Percentiles rank a stretch among this genome's conserved stretches.
Conservation (phyloP, 2,113 vertebrate species). For the Clarias gariepinus region DNA sequence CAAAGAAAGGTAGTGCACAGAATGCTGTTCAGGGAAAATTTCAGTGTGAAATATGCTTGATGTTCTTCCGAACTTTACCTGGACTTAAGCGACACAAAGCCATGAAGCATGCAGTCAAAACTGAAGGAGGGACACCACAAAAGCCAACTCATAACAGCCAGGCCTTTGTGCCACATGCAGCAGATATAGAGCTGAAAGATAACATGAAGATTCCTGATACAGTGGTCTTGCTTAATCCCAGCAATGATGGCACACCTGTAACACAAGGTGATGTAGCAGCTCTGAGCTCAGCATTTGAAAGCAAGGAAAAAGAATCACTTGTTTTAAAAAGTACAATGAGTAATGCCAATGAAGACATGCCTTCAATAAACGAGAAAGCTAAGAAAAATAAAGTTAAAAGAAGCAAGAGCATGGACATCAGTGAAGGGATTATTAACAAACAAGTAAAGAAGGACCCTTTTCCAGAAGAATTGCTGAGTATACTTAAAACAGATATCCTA, state of each 20-base stretch:
- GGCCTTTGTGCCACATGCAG: slow-evolving; percentile 47
- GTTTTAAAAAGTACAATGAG: slow-evolving; percentile 48
- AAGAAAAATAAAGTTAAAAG: slow-evolving; percentile 68
- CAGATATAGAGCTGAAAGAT: slow-evolving; percentile 65
- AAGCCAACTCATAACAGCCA: slow-evolving; percentile 60
- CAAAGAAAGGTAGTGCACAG: slow-evolving; percentile 58
- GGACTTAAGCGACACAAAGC: slow-evolving; percentile 92
- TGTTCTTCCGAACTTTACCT: slow-evolving; percentile 84
- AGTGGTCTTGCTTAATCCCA: slow-evolving; percentile 55
- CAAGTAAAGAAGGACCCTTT: slow-evolving; percentile 47
- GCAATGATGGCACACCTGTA: slow-evolving; percentile 55
- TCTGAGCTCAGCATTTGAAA: slow-evolving; percentile 57
- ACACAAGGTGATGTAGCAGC: slow-evolving; percentile 50
- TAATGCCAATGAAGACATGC: slow-evolving; percentile 54
- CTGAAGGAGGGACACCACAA: slow-evolving; percentile 53
- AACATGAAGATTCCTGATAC: slow-evolving; percentile 51
- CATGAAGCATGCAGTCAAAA: slow-evolving; percentile 83
- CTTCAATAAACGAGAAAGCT: slow-evolving; percentile 56
- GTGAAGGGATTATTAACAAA: slow-evolving; percentile 48
- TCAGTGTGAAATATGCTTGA: slow-evolving; percentile 85
- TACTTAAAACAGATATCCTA: slow-evolving; percentile 75
- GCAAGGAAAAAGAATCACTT: slow-evolving; percentile 56
- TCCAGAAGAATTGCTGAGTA: slow-evolving; percentile 64
- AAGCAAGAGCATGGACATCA: slow-evolving; percentile 64
- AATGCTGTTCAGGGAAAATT: slow-evolving; percentile 64